phyloP scores from a whole-genome alignment of 1,140 invertebrate genomes.

The Tenebrio molitor region DNA sequence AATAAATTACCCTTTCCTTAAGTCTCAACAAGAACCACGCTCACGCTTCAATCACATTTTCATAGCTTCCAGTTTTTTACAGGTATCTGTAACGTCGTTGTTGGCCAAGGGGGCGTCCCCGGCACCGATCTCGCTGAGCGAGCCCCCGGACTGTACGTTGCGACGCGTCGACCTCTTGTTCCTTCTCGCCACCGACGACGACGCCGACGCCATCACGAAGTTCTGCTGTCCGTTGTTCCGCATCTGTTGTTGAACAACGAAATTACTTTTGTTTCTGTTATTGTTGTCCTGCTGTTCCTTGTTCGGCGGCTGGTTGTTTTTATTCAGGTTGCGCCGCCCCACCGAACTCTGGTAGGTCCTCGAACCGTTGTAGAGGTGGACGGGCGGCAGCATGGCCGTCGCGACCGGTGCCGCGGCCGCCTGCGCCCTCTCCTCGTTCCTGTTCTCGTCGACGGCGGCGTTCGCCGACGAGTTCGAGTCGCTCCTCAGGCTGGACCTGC shows the following conservation, averaged over 20 bases:
- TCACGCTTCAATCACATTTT: constrained; percentile 57
- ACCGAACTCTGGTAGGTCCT: constrained; percentile 20
- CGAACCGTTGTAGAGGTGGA: background rate
- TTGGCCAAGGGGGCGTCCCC: constrained; percentile 61
- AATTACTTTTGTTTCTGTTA: constrained; percentile 29
- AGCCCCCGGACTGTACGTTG: constrained; percentile 1
- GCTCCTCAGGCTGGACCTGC: constrained; percentile 54
- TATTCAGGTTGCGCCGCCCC: background rate
- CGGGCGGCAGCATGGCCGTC: background rate
- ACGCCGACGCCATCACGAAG: constrained; percentile 1
- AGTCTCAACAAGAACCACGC: constrained; percentile 45
- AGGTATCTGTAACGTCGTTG: constrained; percentile 52
- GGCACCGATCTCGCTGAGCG: constrained; percentile 61
- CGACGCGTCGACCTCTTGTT: constrained; percentile 20
- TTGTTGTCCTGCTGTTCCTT: background rate
- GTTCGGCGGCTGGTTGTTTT: background rate
- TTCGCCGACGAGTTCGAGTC: constrained; percentile 60
- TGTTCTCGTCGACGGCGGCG: constrained; percentile 53
- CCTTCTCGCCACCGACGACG: constrained; percentile 1
- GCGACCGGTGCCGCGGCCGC: too few species aligned
- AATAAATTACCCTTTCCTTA: constrained; percentile 53
- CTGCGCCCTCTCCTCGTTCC: constrained; percentile 48
- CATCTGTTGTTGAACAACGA: constrained; percentile 20
- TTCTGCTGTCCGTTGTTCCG: constrained; percentile 14
- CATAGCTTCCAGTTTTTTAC: constrained; percentile 58